phyloP scores from a whole-genome alignment of 2,888 invertebrate species.

The Agrotis clavis region DNA sequence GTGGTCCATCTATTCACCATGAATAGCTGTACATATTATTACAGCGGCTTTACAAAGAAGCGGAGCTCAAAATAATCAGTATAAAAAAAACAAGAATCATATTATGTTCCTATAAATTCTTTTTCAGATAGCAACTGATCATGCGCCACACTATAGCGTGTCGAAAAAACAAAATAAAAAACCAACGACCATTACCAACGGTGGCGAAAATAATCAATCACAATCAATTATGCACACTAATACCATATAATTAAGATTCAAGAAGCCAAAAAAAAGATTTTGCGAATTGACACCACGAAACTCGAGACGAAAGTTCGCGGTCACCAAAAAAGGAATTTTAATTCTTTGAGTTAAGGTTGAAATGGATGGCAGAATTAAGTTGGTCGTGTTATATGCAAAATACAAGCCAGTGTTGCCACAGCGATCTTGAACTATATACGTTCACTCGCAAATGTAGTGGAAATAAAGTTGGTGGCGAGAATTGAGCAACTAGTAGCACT shows the following conservation, averaged over 20 bases:
- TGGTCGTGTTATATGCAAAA: conserved; percentile 66
- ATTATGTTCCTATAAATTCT: conserved; percentile 10
- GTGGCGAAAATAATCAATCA: conserved; percentile 67
- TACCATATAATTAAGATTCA: conserved; percentile 66
- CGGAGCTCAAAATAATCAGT: neutral
- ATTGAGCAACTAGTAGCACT: conserved; percentile 64
- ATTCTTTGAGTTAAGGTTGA: conserved; percentile 40
- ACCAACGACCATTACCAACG: conserved; percentile 60
- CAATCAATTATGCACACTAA: conserved; percentile 67
- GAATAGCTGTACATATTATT: neutral
- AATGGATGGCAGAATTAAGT: conserved; percentile 33
- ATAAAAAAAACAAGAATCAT: conserved; percentile 8
- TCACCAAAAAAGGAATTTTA: conserved; percentile 50
- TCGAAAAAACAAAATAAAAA: conserved; percentile 53
- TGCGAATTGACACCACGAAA: conserved; percentile 60
- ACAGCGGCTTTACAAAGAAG: neutral
- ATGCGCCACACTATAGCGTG: conserved; percentile 31
- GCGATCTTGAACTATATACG: conserved; percentile 70
- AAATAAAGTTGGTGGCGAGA: conserved; percentile 64
- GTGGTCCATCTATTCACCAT: neutral
- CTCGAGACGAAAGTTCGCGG: conserved; percentile 12
- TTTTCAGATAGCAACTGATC: conserved; percentile 54
- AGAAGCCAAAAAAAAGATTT: conserved; percentile 54
- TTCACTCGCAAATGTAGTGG: conserved; percentile 70
- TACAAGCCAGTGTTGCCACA: conserved; percentile 66